Evolutionary conservation across 2,113 vertebrate species (phyloP), one percentile per base, ranked within the genome.

Genomic region (Etia nguti): DNA sequence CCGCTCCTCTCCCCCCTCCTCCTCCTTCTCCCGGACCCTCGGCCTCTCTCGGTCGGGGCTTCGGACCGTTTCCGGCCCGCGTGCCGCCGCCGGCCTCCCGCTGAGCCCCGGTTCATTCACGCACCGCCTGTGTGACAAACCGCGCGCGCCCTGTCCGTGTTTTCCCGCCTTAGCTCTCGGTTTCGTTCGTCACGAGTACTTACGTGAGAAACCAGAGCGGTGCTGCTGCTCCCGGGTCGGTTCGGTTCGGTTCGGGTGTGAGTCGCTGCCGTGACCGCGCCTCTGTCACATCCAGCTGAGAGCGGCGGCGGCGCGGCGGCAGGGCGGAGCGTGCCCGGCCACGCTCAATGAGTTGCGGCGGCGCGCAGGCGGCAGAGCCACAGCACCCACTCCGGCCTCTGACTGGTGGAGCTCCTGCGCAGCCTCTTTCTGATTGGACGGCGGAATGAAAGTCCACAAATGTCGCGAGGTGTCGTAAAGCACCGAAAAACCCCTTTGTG

Each of bases 271-370:
- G 81, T 80, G 80, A 80, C 94, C 87, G 95, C 94, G 84, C 89
- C 91, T 94, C 92, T 50, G 90, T 93, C 93, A 94, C 94, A 95
- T 94, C 93, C 83, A 90, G 83, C 84, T 87, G 86, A 88, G 86
- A 77, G 89, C 91, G 31, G 85, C 87, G 65, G 88, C 90, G 8
- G 81, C 31, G 43, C 16, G 83, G 73, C 85, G 70, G 87, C 82
- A 41, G 80, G 46, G 52, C 15, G 12, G 31, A 81, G 82, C 84
- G 88, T 48, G 34, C 18, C 10, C 10, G 24, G 22, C n/a, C 26
- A 43, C 3, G 34, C 38, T 62, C 60, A 84, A 86, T 29, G 50
- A 26, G 82, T 55, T 10, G 29, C 59, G 48, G 68, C 86, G 86
- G 82, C 22, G 8, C 11, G 36, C 57, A 54, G 29, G 81, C 84